phyloP scores from a whole-genome alignment of 2,888 invertebrate species.

The Peribatodes rhomboidaria region DNA sequence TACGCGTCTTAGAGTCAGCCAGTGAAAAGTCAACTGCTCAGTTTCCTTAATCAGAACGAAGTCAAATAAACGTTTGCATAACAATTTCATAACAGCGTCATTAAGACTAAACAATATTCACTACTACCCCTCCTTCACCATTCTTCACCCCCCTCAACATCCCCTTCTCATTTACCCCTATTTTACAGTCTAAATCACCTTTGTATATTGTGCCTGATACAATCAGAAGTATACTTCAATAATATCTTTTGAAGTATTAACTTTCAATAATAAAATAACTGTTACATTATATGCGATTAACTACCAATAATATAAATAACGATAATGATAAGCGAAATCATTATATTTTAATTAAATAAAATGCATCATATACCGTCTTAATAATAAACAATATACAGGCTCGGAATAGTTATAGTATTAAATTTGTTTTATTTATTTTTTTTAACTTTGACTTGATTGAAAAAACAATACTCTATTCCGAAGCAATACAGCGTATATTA shows the following conservation, averaged over 20 bases:
- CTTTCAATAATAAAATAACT: background rate
- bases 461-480: too few species aligned
- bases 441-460: too few species aligned
- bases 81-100: background rate
- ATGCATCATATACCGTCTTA: too few species aligned
- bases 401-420: too few species aligned
- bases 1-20: too few species aligned
- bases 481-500: too few species aligned
- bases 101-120: background rate
- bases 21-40: too few species aligned
- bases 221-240: background rate
- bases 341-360: background rate
- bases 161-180: background rate
- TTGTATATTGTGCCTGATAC: conserved; percentile 12
- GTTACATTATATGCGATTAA: conserved; percentile 1
- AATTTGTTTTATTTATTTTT: too few species aligned
- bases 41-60: too few species aligned
- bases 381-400: too few species aligned
- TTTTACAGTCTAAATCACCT: conserved; percentile 6
- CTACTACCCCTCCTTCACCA: too few species aligned
- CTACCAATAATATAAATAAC: background rate
- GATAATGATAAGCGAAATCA: background rate
- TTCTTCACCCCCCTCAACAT: too few species aligned
- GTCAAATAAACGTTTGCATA: conserved; percentile 1
- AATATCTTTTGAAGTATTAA: background rate